These are phyloP conservation scores for Salvelinus sp. DNA, from an alignment of 2,113 vertebrate species.

Conservation along the genomic window DNA sequence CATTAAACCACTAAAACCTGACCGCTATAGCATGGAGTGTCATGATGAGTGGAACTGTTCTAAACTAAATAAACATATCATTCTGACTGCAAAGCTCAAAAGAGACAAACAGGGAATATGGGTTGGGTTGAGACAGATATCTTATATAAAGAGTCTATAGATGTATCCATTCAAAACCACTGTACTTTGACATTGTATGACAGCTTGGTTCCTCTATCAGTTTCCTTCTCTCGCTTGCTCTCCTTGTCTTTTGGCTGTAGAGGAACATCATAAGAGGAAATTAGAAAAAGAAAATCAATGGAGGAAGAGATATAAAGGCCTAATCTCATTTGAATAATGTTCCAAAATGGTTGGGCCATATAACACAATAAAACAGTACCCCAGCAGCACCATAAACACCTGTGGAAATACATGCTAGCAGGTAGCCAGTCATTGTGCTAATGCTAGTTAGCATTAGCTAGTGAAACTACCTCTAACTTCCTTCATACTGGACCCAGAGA, in stretches of 20 bases:
- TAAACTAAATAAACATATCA: too few relatives aligned
- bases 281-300: background rate
- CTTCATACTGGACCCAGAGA: background rate
- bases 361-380: too few relatives aligned
- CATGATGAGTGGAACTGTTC: background rate
- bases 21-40: background rate
- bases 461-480: too few relatives aligned
- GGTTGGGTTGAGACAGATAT: background rate
- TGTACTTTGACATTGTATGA: slow-evolving; percentile 64
- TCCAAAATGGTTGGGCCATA: too few relatives aligned
- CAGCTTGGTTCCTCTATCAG: slow-evolving; percentile 76
- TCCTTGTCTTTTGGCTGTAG: slow-evolving; percentile 83
- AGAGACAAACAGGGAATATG: background rate
- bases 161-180: background rate
- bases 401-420: too few relatives aligned
- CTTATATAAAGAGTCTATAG: background rate
- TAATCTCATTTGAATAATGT: too few relatives aligned
- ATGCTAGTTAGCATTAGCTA: background rate
- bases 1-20: too few relatives aligned
- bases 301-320: background rate
- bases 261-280: too few relatives aligned
- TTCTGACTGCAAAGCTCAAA: too few relatives aligned
- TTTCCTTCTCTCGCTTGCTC: slow-evolving; percentile 83
- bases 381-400: too few relatives aligned
- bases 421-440: too few relatives aligned